Conservation (phyloP, 2,113 vertebrate species). For the Panthera uncia region DNA sequence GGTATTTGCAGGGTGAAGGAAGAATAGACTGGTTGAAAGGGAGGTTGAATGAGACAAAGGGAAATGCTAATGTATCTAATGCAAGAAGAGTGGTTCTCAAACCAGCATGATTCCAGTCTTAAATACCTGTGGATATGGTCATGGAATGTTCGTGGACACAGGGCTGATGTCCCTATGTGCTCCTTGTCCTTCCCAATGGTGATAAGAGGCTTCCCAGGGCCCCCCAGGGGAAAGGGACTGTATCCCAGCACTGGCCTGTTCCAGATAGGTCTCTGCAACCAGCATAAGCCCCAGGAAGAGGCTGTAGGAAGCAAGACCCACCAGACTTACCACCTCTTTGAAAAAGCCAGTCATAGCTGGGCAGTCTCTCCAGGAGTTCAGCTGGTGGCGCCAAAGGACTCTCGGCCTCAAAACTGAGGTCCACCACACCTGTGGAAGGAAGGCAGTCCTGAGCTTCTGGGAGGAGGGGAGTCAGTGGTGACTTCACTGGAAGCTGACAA, state of each 20-base stretch:
- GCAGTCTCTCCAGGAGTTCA: constrained; percentile 83
- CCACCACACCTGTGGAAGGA: constrained; percentile 64
- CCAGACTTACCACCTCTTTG: constrained; percentile 65
- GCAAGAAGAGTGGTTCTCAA: neutral
- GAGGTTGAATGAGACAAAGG: neutral
- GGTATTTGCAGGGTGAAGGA: neutral
- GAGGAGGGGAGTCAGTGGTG: accelerated
- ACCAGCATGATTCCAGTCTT: neutral
- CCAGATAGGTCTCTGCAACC: neutral
- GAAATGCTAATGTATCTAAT: no score
- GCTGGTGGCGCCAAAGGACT: constrained; percentile 76
- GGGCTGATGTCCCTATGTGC: no score
- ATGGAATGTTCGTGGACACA: neutral
- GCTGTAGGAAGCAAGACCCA: neutral
- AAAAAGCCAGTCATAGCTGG: constrained; percentile 70
- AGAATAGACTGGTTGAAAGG: neutral
- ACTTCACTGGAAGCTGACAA: neutral
- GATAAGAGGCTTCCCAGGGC: constrained; percentile 5
- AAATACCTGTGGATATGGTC: neutral
- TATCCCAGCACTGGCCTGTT: neutral
- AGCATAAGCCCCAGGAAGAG: neutral
- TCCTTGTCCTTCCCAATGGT: neutral
- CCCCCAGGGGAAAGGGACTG: neutral
- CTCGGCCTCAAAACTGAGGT: constrained; percentile 83
- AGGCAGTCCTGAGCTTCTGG: neutral